Percentiles rank a stretch among this genome's conserved stretches.
Conservation (phyloP, 2,888 invertebrate genomes). For the Lycaena phlaeas region DNA sequence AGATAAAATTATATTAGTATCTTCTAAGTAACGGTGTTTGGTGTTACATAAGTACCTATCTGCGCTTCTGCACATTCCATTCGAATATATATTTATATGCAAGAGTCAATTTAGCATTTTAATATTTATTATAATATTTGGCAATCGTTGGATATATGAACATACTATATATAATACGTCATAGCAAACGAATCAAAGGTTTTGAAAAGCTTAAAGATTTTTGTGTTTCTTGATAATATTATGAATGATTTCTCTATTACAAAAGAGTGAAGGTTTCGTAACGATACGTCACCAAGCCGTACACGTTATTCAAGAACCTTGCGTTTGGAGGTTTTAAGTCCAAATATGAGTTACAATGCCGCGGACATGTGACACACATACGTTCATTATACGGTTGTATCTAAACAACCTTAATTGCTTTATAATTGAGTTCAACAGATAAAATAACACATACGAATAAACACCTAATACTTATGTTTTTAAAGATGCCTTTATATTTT, state of each 20-base stretch:
- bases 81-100: constrained; percentile 64
- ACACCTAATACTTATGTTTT: too few relatives aligned
- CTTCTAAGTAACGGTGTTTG: constrained; percentile 62
- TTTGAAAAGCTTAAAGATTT: background rate
- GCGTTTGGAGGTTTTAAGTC: background rate
- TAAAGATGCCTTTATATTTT: too few relatives aligned
- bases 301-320: constrained; percentile 1
- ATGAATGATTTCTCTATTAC: too few relatives aligned
- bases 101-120: constrained; percentile 63
- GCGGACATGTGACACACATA: background rate
- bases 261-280: too few relatives aligned
- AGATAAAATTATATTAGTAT: constrained; percentile 34
- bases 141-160: constrained; percentile 31
- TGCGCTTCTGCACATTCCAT: constrained; percentile 62
- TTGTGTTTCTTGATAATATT: too few relatives aligned
- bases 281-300: too few relatives aligned
- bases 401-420: background rate
- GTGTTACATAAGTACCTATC: constrained; percentile 69
- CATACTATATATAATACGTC: background rate
- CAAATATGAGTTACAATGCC: constrained; percentile 5
- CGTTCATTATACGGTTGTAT: background rate
- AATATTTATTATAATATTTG: constrained; percentile 26
- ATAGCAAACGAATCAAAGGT: too few relatives aligned
- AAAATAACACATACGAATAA: too few relatives aligned
- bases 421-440: background rate